Evolutionary conservation across 53 echinoderm and acorn worm species (phyloP).

Genomic region (Mesocentrotus franciscanus): DNA sequence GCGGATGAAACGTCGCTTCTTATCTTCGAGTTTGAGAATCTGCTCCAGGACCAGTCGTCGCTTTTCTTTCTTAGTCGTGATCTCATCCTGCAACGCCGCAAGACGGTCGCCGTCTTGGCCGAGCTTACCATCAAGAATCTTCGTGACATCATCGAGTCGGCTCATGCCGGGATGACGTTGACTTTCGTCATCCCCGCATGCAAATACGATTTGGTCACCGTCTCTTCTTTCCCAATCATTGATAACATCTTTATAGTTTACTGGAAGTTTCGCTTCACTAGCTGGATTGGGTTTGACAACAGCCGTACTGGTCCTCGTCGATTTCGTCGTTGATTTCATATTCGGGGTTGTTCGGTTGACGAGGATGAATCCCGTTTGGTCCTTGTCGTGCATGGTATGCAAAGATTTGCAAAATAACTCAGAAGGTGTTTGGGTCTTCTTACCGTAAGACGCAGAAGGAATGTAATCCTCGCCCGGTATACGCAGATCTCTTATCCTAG

Average conservation of each 20-base stretch:
- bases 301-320: not conserved
- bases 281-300: constrained; percentile 28
- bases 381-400: constrained; percentile 50
- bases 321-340: not conserved
- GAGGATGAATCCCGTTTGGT: constrained; percentile 19
- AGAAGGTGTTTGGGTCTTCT: not conserved
- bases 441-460: not conserved
- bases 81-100: constrained; percentile 30
- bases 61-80: constrained; percentile 46
- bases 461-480: not conserved
- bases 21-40: constrained; percentile 55
- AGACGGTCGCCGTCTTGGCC: constrained; percentile 41
- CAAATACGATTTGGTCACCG: not conserved
- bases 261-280: not conserved
- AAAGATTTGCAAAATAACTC: constrained; percentile 18
- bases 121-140: not conserved
- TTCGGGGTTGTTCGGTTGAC: not conserved
- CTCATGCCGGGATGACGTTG: not conserved
- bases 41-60: constrained; percentile 41
- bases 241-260: not conserved
- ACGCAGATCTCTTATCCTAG: not conserved
- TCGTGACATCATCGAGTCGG: not conserved
- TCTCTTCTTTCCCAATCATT: not conserved
- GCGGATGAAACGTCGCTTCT: constrained; percentile 45
- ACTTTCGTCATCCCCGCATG: not conserved